A percentile compares a stretch with the other conserved stretches of the same genome.
Evolutionary conservation across 2,797 vertebrate species (phyloP).

Genomic region (Phoxinus dragarum): DNA sequence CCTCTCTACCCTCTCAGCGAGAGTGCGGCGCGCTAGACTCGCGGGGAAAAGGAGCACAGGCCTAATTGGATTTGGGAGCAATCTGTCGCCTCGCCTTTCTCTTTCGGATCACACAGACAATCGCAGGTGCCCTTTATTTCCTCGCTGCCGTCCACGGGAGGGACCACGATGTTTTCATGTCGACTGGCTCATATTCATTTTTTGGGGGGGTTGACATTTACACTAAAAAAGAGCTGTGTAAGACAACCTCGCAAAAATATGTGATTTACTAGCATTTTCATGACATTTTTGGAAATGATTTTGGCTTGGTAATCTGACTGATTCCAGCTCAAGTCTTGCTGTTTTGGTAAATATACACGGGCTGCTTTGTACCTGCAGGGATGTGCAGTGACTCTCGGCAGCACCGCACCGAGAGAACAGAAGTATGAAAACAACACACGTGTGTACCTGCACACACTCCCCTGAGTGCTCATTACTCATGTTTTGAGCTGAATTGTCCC

Average conservation of each 20-base stretch:
- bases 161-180: neutral
- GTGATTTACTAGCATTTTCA: neutral
- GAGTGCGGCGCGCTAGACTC: slow-evolving; percentile 24
- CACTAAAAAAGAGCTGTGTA: neutral
- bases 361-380: slow-evolving; percentile 41
- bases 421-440: slow-evolving; percentile 48
- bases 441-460: slow-evolving; percentile 57
- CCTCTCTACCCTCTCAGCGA: slow-evolving; percentile 21
- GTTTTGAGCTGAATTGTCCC: slow-evolving; percentile 61
- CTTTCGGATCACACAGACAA: slow-evolving; percentile 33
- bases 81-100: slow-evolving; percentile 41
- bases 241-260: neutral
- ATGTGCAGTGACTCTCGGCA: slow-evolving; percentile 44
- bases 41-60: slow-evolving; percentile 39
- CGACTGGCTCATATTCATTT: neutral
- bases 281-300: neutral
- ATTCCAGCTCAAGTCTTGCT: slow-evolving; percentile 6
- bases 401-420: slow-evolving; percentile 2
- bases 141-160: neutral
- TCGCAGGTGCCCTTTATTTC: slow-evolving; percentile 40
- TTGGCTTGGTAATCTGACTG: neutral
- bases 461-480: slow-evolving; percentile 65
- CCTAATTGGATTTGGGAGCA: slow-evolving; percentile 58
- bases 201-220: neutral
- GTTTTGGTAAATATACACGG: slow-evolving; percentile 33